A percentile compares a stretch with the other conserved stretches of the same genome.
phyloP scores from a whole-genome alignment of 2,113 vertebrate genomes.

The Larimichthys polyactis region DNA sequence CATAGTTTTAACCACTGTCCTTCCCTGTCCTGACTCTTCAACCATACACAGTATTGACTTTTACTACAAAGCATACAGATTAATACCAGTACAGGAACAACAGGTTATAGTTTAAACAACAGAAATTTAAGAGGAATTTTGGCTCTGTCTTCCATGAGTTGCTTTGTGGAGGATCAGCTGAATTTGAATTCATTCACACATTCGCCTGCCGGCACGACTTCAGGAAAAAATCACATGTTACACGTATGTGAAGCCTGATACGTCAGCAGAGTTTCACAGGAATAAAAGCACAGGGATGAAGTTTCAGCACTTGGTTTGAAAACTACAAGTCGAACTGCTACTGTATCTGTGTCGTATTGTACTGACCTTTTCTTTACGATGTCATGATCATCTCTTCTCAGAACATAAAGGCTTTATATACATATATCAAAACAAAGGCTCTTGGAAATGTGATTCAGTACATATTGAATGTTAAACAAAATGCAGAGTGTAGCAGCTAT shows the following conservation, averaged over 20 bases:
- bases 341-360: not conserved
- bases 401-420: not conserved
- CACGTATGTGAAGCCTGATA: slow-evolving; percentile 39
- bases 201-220: slow-evolving; percentile 17
- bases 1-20: slow-evolving; percentile 26
- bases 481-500: not conserved
- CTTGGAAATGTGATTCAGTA: slow-evolving; percentile 29
- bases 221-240: slow-evolving; percentile 19
- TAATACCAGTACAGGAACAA: slow-evolving; percentile 64
- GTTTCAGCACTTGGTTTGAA: slow-evolving; percentile 28
- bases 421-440: slow-evolving; percentile 12
- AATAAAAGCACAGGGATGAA: slow-evolving; percentile 21
- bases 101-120: slow-evolving; percentile 72
- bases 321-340: slow-evolving; percentile 1
- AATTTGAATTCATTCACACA: slow-evolving; percentile 36
- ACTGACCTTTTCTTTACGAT: slow-evolving; percentile 5
- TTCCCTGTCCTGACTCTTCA: slow-evolving; percentile 23
- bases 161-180: slow-evolving; percentile 39
- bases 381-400: slow-evolving; percentile 7
- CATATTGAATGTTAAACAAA: slow-evolving; percentile 7
- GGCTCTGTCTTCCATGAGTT: not conserved
- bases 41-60: slow-evolving; percentile 63
- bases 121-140: slow-evolving; percentile 5
- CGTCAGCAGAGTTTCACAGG: not conserved
- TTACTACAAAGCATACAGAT: slow-evolving; percentile 68